Percentiles rank a stretch among this genome's conserved stretches.
phyloP scores from a whole-genome alignment of 2,888 invertebrate species.

The Pemphredon lugubris region DNA sequence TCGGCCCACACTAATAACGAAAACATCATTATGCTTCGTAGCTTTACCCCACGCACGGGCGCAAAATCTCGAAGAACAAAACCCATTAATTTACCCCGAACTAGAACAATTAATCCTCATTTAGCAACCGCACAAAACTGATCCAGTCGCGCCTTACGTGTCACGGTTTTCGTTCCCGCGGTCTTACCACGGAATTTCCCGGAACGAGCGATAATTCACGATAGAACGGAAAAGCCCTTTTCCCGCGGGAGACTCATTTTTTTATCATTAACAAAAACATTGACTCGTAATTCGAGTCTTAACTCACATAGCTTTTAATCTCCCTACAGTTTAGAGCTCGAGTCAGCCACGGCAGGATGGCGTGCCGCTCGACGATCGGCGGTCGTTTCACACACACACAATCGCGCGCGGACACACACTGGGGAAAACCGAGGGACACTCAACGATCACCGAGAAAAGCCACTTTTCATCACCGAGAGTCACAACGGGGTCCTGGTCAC shows the following conservation, averaged over 20 bases:
- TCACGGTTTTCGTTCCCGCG: slow-evolving; percentile 44
- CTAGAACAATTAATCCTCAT: slow-evolving; percentile 22
- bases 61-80: neutral
- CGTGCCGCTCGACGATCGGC: slow-evolving; percentile 74
- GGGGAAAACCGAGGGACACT: slow-evolving; percentile 61
- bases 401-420: too few relatives aligned
- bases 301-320: slow-evolving; percentile 59
- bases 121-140: slow-evolving; percentile 46
- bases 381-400: slow-evolving; percentile 67
- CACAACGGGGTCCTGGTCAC: slow-evolving; percentile 45
- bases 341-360: slow-evolving; percentile 74
- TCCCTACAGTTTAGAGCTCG: slow-evolving; percentile 54
- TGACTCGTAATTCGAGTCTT: slow-evolving; percentile 33
- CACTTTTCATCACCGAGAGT: slow-evolving; percentile 55
- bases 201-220: slow-evolving; percentile 16
- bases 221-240: slow-evolving; percentile 26
- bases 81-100: neutral
- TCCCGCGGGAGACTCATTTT: slow-evolving; percentile 13
- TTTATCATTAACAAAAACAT: slow-evolving; percentile 30
- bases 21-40: neutral
- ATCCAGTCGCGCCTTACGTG: slow-evolving; percentile 48
- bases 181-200: slow-evolving; percentile 26
- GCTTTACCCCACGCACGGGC: slow-evolving; percentile 10
- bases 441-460: slow-evolving; percentile 53
- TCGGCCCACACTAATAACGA: neutral